These are phyloP conservation scores for Tympanuchus pallidicinctus DNA, from an alignment of 2,113 vertebrate genomes.

Conservation along the genomic window DNA sequence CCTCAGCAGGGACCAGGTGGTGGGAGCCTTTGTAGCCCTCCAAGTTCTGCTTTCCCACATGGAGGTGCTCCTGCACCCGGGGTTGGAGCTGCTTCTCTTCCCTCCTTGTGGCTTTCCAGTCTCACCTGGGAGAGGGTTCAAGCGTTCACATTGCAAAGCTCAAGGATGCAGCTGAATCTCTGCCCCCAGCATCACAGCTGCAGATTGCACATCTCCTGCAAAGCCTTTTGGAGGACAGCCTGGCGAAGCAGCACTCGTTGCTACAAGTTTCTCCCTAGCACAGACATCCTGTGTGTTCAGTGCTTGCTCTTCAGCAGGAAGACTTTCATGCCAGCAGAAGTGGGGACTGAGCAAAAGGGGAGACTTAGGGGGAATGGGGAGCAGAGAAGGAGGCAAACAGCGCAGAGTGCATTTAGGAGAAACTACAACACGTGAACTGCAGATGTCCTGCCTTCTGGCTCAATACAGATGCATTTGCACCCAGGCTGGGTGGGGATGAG, in stretches of 20 bases:
- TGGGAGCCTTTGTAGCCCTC: background rate
- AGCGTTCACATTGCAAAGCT: background rate
- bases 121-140: background rate
- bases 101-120: background rate
- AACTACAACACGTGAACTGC: accelerated
- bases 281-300: background rate
- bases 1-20: background rate
- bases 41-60: background rate
- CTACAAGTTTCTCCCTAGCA: background rate
- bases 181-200: background rate
- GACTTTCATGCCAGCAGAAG: background rate
- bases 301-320: background rate
- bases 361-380: background rate
- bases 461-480: background rate
- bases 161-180: background rate
- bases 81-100: background rate
- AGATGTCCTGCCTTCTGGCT: background rate
- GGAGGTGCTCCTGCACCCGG: background rate
- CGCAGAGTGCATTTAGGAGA: background rate
- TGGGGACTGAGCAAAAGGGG: background rate
- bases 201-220: background rate
- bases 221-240: background rate
- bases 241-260: background rate
- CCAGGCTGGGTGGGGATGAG: background rate
- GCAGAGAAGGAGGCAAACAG: background rate